These are phyloP conservation scores for Graptemys geographica DNA, from an alignment of 2,797 vertebrate genomes.

Conservation along the genomic window DNA sequence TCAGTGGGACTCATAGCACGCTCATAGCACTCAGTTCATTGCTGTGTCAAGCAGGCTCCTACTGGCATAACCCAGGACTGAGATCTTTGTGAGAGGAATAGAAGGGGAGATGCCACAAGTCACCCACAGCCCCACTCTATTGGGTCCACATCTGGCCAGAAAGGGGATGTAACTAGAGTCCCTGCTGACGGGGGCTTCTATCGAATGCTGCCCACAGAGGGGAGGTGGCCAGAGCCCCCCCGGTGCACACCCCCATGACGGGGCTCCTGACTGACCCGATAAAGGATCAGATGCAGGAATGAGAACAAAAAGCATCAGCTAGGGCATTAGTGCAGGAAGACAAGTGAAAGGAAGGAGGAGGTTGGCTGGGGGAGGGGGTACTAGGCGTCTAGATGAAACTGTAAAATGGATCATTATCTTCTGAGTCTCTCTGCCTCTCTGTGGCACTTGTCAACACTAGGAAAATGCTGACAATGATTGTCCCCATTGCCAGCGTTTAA, in stretches of 20 bases:
- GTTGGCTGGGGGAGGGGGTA: background rate
- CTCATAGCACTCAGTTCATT: background rate
- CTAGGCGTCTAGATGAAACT: background rate
- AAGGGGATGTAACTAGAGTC: background rate
- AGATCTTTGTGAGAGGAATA: rapidly evolving
- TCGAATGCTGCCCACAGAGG: background rate
- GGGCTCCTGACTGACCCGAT: background rate
- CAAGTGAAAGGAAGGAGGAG: background rate
- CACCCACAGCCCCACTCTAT: rapidly evolving
- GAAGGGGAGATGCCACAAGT: rapidly evolving
- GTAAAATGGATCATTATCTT: background rate
- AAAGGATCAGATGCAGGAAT: background rate
- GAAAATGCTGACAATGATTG: background rate
- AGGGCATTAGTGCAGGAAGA: background rate
- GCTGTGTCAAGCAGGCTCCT: background rate
- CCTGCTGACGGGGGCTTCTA: background rate
- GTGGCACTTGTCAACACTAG: background rate
- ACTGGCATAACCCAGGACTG: background rate
- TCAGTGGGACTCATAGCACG: background rate
- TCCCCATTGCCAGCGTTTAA: background rate
- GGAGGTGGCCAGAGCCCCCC: background rate
- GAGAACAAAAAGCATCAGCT: background rate
- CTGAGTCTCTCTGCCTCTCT: background rate
- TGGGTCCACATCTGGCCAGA: background rate
- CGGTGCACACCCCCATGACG: background rate